A percentile compares a stretch with the other conserved stretches of the same genome.
Evolutionary conservation across 23 tunicate genomes (phyloP).

Genomic region (Pegea sp.): DNA sequence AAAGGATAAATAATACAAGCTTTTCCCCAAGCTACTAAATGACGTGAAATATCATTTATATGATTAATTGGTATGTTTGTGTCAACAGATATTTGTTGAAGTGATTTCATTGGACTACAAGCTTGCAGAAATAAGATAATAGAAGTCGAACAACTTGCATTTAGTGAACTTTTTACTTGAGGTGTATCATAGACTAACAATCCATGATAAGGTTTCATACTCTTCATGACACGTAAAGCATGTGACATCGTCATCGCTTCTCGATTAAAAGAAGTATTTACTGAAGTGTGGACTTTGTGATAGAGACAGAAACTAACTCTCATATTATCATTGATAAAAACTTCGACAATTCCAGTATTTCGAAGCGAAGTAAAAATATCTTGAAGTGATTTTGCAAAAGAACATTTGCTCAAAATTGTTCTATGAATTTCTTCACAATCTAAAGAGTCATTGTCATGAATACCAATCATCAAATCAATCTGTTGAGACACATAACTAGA

Average conservation of each 20-base stretch:
- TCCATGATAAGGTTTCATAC: conserved; percentile 83
- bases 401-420: conserved; percentile 28
- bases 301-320: conserved; percentile 49
- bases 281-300: conserved; percentile 48
- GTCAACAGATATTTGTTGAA: conserved; percentile 38
- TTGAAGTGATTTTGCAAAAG: conserved; percentile 28
- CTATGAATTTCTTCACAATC: conserved; percentile 12
- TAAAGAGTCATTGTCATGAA: conserved; percentile 30
- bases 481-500: conserved; percentile 21
- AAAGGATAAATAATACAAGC: conserved; percentile 78
- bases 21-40: conserved; percentile 78
- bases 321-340: conserved; percentile 27
- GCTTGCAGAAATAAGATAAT: conserved; percentile 34
- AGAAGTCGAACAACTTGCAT: conserved; percentile 25
- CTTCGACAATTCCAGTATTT: conserved; percentile 27
- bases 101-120: conserved; percentile 52
- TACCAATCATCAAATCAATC: conserved; percentile 28
- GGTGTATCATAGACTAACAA: conserved; percentile 44
- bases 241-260: neutral
- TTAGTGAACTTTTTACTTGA: conserved; percentile 27
- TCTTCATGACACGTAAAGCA: conserved; percentile 19
- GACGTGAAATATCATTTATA: conserved; percentile 34
- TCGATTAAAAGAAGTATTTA: neutral
- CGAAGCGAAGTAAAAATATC: conserved; percentile 12
- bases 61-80: conserved; percentile 54